Conservation (phyloP, 2,888 invertebrate species). For the Trissoscelio sp. region DNA sequence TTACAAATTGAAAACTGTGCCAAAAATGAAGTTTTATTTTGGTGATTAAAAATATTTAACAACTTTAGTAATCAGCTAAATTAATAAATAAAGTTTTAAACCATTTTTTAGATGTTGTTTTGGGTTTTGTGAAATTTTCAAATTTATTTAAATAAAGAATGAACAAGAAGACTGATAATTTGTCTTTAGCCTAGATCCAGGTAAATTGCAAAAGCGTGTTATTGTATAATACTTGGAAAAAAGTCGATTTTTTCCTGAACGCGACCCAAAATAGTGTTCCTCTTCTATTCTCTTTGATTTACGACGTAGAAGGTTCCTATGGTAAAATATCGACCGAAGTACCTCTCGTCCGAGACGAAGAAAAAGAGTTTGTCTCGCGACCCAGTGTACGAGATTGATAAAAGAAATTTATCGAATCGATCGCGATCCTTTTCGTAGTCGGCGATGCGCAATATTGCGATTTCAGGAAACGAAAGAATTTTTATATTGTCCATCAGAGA, state of each 20-base stretch:
- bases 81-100: too few relatives aligned
- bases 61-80: too few relatives aligned
- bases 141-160: background rate
- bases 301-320: constrained; percentile 63
- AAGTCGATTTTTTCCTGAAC: constrained; percentile 42
- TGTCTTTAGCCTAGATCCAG: background rate
- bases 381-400: constrained; percentile 69
- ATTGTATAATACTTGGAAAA: constrained; percentile 13
- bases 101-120: too few relatives aligned
- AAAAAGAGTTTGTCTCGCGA: constrained; percentile 60
- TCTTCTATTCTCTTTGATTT: constrained; percentile 71
- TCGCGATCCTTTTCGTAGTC: constrained; percentile 44
- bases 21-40: too few relatives aligned
- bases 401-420: constrained; percentile 70
- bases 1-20: too few relatives aligned
- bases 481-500: constrained; percentile 54
- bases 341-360: constrained; percentile 44
- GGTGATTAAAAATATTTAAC: too few relatives aligned
- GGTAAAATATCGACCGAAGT: constrained; percentile 69
- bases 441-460: constrained; percentile 58
- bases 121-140: too few relatives aligned
- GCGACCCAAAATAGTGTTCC: constrained; percentile 40
- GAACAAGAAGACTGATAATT: background rate
- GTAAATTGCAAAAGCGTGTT: constrained; percentile 20
- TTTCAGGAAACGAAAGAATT: constrained; percentile 53